Evolutionary conservation across 35 echinoderm and acorn worm genomes (phyloP).

Genomic region (Nesometra sesokonis): DNA sequence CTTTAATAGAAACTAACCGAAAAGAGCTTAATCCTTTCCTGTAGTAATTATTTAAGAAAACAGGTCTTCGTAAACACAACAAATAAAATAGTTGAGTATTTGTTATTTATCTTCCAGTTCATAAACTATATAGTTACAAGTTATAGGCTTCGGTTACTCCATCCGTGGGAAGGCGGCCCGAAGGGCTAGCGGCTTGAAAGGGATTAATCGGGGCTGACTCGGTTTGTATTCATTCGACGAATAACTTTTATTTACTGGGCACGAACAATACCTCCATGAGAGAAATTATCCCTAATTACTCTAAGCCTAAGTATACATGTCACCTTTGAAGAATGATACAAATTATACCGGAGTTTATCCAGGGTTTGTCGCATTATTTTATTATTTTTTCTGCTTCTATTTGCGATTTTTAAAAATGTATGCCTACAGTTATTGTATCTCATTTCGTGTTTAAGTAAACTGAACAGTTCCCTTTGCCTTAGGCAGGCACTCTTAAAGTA

Average conservation of each 20-base stretch:
- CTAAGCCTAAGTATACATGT: background rate
- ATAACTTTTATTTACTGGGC: background rate
- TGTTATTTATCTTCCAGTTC: background rate
- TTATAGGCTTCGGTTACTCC: background rate
- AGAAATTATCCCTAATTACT: background rate
- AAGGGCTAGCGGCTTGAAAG: background rate
- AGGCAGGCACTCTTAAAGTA: too few species aligned
- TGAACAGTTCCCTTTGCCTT: too few species aligned
- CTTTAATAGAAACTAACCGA: background rate
- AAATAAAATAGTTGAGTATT: background rate
- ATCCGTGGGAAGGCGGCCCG: background rate
- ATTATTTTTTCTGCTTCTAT: background rate
- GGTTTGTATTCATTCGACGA: background rate
- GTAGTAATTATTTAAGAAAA: background rate
- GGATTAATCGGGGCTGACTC: background rate
- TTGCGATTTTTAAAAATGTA: background rate
- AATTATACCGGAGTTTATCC: background rate
- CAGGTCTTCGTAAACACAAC: background rate
- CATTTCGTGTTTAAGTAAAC: background rate
- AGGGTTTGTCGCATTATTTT: background rate
- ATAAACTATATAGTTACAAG: background rate
- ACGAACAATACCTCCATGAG: background rate
- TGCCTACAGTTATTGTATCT: background rate
- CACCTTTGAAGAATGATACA: background rate
- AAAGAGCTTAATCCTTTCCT: background rate